These are phyloP conservation scores for Drosophila trapezifrons DNA, from an alignment of 1,140 invertebrate species.

Conservation along the genomic window DNA sequence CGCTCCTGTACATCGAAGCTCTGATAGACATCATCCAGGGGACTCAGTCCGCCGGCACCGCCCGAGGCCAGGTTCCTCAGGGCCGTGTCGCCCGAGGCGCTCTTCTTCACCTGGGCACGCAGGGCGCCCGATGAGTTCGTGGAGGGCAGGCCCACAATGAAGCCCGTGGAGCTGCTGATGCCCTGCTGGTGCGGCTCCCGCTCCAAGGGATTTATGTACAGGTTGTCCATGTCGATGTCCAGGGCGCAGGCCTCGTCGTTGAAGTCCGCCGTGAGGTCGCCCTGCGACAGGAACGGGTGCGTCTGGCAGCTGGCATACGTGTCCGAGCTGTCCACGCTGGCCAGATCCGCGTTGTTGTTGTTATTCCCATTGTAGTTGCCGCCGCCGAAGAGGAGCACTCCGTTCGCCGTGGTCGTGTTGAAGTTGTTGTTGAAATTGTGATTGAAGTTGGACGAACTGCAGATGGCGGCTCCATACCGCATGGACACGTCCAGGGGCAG, in stretches of 20 bases:
- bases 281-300: constrained; percentile 94
- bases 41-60: constrained; percentile 64
- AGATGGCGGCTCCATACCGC: constrained; percentile 58
- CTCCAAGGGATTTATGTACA: constrained; percentile 96
- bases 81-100: constrained; percentile 90
- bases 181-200: constrained; percentile 82
- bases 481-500: constrained; percentile 75
- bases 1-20: constrained; percentile 85
- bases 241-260: constrained; percentile 84
- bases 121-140: constrained; percentile 55
- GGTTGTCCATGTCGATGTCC: constrained; percentile 88
- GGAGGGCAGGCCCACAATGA: constrained; percentile 73
- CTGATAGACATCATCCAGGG: constrained; percentile 85
- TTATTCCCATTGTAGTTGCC: constrained; percentile 84
- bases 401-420: constrained; percentile 74
- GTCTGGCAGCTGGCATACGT: constrained; percentile 98
- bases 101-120: constrained; percentile 88
- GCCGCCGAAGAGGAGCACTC: constrained; percentile 61
- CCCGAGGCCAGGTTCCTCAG: constrained; percentile 85
- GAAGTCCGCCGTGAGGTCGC: constrained; percentile 90
- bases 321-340: constrained; percentile 93
- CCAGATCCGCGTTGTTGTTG: constrained; percentile 87
- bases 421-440: constrained; percentile 85
- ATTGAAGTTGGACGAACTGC: constrained; percentile 73
- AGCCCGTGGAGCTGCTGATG: constrained; percentile 75